Percentiles rank a stretch among this genome's conserved stretches.
phyloP scores from a whole-genome alignment of 2,113 vertebrate genomes.

The Orthonyx spaldingii region DNA sequence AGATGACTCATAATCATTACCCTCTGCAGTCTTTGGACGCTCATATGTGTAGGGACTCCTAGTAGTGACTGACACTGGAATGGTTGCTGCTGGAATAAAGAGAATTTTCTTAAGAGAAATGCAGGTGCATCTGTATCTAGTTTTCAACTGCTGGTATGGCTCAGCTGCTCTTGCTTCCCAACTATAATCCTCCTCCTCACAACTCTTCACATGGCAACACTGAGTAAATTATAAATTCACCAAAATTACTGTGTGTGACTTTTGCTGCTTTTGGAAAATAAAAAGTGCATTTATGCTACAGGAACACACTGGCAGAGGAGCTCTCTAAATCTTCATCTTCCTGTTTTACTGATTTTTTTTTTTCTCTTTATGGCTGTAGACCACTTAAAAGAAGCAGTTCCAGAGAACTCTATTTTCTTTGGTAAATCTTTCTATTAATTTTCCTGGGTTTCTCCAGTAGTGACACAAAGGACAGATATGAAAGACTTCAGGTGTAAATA shows the following conservation, averaged over 20 bases:
- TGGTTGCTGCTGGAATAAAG: conserved; percentile 28
- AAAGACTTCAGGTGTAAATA: not conserved
- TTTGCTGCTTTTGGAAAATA: not conserved
- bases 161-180: not conserved
- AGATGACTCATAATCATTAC: conserved; percentile 10
- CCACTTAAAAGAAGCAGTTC: not conserved
- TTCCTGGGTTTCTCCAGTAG: not conserved
- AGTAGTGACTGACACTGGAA: not conserved
- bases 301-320: not conserved
- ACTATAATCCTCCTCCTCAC: not conserved
- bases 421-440: not conserved
- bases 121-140: not conserved
- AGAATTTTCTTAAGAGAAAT: not conserved
- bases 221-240: not conserved
- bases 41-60: conserved; percentile 2
- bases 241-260: not conserved
- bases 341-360: not conserved
- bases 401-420: not conserved
- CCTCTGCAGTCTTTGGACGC: conserved; percentile 5
- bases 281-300: not conserved
- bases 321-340: not conserved
- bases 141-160: not conserved
- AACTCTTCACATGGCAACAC: not conserved
- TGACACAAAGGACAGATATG: not conserved
- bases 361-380: not conserved